Evolutionary conservation across 2,113 vertebrate species (phyloP).

Genomic region (rabbit (Oryctolagus cuniculus)): mOryCun1.1 NC_091433.1:9835501-9836000

Average conservation of each 20-base stretch:
- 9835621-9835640: background rate
- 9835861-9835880: background rate
- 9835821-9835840: background rate
- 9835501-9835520: background rate
- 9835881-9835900: background rate
- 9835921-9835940: no score
- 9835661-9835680: background rate
- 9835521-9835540: background rate
- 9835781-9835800: background rate
- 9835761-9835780: background rate
- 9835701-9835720: background rate
- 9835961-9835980: no score
- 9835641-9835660: background rate
- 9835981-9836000: no score
- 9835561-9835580: background rate
- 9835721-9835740: background rate
- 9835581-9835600: background rate
- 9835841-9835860: background rate
- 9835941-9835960: no score
- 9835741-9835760: background rate
- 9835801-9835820: background rate
- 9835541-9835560: background rate
- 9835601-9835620: background rate
- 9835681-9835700: background rate
- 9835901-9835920: background rate